Percentiles rank a stretch among this genome's conserved stretches.
These are phyloP conservation scores for Spatula clypeata DNA, from an alignment of 2,797 vertebrate species.

Conservation along the genomic window DNA sequence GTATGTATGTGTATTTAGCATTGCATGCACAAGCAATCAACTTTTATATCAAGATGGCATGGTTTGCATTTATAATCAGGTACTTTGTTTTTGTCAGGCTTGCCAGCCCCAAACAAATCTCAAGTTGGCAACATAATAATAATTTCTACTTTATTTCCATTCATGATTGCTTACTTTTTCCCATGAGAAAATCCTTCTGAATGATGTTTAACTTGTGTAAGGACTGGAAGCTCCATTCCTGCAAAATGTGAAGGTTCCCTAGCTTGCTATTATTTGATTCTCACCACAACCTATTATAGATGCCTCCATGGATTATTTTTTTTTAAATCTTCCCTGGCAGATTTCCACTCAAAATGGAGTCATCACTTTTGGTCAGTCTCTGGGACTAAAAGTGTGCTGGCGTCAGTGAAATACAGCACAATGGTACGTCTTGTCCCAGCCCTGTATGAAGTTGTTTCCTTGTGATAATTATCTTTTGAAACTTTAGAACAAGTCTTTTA, in stretches of 20 bases:
- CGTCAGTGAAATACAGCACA: constrained; percentile 64
- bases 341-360: background rate
- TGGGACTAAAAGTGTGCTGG: constrained; percentile 82
- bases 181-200: constrained; percentile 44
- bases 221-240: constrained; percentile 1
- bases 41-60: background rate
- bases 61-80: background rate
- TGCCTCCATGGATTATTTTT: background rate
- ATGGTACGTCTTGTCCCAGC: constrained; percentile 44
- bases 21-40: background rate
- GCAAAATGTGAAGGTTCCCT: constrained; percentile 24
- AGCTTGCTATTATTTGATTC: background rate
- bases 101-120: background rate
- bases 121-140: background rate
- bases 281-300: background rate
- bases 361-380: constrained; percentile 83
- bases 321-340: background rate
- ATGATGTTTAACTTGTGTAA: background rate
- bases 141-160: constrained; percentile 3
- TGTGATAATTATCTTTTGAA: background rate
- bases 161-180: constrained; percentile 29
- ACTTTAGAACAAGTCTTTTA: background rate
- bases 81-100: background rate
- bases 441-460: constrained; percentile 75
- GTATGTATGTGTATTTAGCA: background rate